Conservation (phyloP, 2,113 vertebrate genomes). For the Lampris incognitus region DNA sequence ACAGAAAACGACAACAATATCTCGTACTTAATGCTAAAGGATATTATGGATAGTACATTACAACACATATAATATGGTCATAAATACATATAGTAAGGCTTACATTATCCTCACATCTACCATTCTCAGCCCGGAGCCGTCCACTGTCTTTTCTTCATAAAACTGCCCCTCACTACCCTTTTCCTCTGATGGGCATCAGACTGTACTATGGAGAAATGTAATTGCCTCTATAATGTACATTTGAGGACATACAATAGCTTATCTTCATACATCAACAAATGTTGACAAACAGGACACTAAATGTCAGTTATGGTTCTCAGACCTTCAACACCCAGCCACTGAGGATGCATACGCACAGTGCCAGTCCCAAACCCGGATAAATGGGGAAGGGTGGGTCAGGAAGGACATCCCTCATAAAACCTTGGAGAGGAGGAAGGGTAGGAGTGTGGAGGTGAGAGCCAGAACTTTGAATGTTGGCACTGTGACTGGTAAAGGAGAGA, state of each 20-base stretch:
- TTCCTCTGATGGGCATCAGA: not conserved
- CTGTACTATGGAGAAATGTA: not conserved
- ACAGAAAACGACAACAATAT: not conserved
- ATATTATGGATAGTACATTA: not conserved
- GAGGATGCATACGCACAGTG: no score
- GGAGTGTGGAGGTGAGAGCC: no score
- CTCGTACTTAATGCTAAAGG: no score
- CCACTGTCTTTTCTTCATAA: slow-evolving; percentile 1
- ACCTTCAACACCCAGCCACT: not conserved
- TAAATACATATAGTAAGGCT: not conserved
- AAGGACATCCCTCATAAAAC: no score
- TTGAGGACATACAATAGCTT: not conserved
- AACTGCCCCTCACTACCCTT: not conserved
- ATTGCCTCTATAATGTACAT: not conserved
- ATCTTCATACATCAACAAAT: not conserved
- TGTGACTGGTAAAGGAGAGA: no score
- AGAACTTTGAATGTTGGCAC: no score
- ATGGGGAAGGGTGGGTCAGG: no score
- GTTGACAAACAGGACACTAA: not conserved
- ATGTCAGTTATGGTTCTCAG: not conserved
- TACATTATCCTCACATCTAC: slow-evolving; percentile 9
- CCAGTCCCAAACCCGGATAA: no score
- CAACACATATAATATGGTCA: not conserved
- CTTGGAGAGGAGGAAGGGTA: no score
- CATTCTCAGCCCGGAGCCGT: slow-evolving; percentile 23